These are phyloP conservation scores for Tenthredo livida DNA, from an alignment of 2,888 invertebrate genomes.

Conservation along the genomic window DNA sequence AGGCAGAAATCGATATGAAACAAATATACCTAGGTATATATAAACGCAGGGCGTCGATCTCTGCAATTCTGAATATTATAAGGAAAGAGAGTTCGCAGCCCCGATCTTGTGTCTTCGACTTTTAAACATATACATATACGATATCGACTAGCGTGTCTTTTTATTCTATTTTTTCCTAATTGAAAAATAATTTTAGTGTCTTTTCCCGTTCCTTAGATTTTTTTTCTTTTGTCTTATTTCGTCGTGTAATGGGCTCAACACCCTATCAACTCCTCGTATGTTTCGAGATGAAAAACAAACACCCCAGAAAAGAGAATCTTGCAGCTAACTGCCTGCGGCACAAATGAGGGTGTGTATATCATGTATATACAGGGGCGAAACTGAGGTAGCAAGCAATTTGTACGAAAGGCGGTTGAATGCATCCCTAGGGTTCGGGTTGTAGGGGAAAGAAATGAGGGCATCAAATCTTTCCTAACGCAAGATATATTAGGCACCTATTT, in stretches of 20 bases:
- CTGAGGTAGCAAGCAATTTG: constrained; percentile 36
- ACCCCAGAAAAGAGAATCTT: neutral
- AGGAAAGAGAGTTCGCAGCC: neutral
- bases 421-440: neutral
- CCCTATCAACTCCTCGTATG: neutral
- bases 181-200: neutral
- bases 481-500: neutral
- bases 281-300: constrained; percentile 10
- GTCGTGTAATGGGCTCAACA: neutral
- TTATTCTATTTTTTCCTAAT: neutral
- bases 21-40: constrained; percentile 6
- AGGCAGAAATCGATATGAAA: constrained; percentile 8
- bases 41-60: constrained; percentile 3
- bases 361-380: constrained; percentile 1
- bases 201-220: neutral
- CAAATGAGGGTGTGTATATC: neutral
- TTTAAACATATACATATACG: neutral
- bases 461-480: constrained; percentile 14
- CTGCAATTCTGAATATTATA: neutral
- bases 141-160: neutral
- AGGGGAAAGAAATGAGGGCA: constrained; percentile 18
- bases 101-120: neutral
- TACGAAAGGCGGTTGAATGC: constrained; percentile 27
- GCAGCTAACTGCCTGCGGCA: constrained; percentile 28
- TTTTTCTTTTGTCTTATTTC: neutral